Percentiles rank a stretch among this genome's conserved stretches.
phyloP scores from a whole-genome alignment of 2,113 vertebrate genomes.

The Pungitius pungitius region DNA sequence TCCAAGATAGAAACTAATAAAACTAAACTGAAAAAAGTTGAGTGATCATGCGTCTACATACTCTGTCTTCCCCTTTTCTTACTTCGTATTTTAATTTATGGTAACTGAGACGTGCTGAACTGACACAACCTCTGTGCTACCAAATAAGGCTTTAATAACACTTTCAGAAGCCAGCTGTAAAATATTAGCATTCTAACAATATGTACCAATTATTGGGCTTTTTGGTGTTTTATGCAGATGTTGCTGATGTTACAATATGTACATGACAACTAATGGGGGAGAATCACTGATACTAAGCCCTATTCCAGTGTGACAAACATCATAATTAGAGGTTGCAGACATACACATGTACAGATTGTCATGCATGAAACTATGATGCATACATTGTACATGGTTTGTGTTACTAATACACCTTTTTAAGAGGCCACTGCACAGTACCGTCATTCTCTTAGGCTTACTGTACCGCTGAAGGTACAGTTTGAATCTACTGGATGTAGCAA shows the following conservation, averaged over 20 bases:
- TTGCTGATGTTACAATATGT: slow-evolving; percentile 18
- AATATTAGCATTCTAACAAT: slow-evolving; percentile 38
- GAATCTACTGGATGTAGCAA: slow-evolving; percentile 24
- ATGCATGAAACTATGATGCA: slow-evolving; percentile 76
- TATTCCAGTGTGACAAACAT: slow-evolving; percentile 62
- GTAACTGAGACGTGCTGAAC: background rate
- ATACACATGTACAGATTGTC: slow-evolving; percentile 75
- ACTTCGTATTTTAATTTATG: background rate
- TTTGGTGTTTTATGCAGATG: slow-evolving; percentile 39
- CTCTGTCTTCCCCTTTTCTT: background rate
- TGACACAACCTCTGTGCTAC: background rate
- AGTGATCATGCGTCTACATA: background rate
- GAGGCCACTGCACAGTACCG: slow-evolving; percentile 49
- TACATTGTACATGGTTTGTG: slow-evolving; percentile 59
- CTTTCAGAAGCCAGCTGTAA: slow-evolving; percentile 38
- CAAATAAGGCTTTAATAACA: slow-evolving; percentile 60
- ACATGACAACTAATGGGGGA: slow-evolving; percentile 36
- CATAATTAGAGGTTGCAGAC: slow-evolving; percentile 61
- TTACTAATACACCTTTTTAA: slow-evolving; percentile 47
- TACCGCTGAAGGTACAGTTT: slow-evolving; percentile 29
- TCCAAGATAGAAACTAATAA: background rate
- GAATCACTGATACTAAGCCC: slow-evolving; percentile 54
- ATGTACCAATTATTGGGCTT: slow-evolving; percentile 31
- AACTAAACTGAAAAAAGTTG: background rate
- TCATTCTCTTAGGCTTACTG: slow-evolving; percentile 25